Evolutionary conservation across 1,140 invertebrate species (phyloP).

Genomic region (Calycopis cecrops): DNA sequence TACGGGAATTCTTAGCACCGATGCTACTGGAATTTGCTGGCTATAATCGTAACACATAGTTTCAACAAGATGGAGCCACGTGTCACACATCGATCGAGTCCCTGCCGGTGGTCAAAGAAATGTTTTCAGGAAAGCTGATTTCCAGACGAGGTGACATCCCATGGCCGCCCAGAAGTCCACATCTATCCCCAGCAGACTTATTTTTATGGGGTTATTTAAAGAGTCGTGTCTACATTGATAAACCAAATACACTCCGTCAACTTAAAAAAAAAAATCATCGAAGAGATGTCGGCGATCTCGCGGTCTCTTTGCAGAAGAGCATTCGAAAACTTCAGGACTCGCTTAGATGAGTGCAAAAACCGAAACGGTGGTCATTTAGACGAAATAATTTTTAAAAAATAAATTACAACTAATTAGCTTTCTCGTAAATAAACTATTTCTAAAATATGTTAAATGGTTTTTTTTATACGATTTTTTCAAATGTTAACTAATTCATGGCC

Average conservation of each 20-base stretch:
- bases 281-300: constrained; percentile 18
- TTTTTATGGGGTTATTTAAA: constrained; percentile 15
- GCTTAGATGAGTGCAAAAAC: no score
- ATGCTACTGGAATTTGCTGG: constrained; percentile 12
- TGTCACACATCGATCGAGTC: constrained; percentile 10
- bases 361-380: not conserved
- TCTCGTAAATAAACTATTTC: not conserved
- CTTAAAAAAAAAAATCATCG: constrained; percentile 8
- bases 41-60: no score
- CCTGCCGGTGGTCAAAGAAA: constrained; percentile 13
- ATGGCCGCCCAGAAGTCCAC: constrained; percentile 4
- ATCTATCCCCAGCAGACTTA: not conserved
- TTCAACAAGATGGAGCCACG: constrained; percentile 12
- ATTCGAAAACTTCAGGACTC: constrained; percentile 7
- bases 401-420: constrained; percentile 4
- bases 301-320: constrained; percentile 6
- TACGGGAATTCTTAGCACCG: constrained; percentile 31
- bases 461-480: constrained; percentile 3
- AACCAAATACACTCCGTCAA: no score
- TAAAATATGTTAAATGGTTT: not conserved
- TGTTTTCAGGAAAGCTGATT: constrained; percentile 7
- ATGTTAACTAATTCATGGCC: not conserved
- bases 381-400: not conserved
- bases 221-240: constrained; percentile 12
- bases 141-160: constrained; percentile 15